Evolutionary conservation across 2,113 vertebrate species (phyloP).

Genomic region (Phaetusa simplex): DNA sequence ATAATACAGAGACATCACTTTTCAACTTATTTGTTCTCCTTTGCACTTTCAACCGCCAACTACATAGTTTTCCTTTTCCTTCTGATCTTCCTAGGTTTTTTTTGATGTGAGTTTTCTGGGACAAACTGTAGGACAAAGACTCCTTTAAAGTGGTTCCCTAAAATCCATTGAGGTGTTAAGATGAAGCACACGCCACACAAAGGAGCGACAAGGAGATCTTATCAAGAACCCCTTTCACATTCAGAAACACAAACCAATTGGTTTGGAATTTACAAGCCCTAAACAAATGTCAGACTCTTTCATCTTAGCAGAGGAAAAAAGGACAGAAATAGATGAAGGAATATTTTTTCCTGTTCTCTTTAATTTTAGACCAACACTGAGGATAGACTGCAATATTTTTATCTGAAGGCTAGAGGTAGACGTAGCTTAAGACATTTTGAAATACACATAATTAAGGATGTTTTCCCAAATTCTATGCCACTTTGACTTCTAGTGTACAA

Average conservation of each 20-base stretch:
- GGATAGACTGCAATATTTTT: background rate
- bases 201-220: constrained; percentile 75
- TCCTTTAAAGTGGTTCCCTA: constrained; percentile 80
- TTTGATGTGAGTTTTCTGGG: constrained; percentile 81
- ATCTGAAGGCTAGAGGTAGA: background rate
- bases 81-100: constrained; percentile 76
- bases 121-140: constrained; percentile 81
- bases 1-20: background rate
- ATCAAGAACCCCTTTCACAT: constrained; percentile 77
- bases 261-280: constrained; percentile 80
- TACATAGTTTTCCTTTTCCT: constrained; percentile 37
- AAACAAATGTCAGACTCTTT: constrained; percentile 81
- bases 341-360: constrained; percentile 19
- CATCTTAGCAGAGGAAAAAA: constrained; percentile 67
- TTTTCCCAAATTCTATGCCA: background rate
- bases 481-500: background rate
- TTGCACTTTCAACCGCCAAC: constrained; percentile 53
- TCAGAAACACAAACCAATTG: constrained; percentile 76
- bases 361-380: background rate
- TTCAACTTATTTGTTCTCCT: constrained; percentile 44
- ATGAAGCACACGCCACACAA: constrained; percentile 79
- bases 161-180: constrained; percentile 82
- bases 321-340: constrained; percentile 37
- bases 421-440: background rate
- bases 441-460: background rate